Evolutionary conservation across 2,113 vertebrate genomes (phyloP), one percentile per base, ranked within the genome.

Genomic region (Sitta europaea): DNA sequence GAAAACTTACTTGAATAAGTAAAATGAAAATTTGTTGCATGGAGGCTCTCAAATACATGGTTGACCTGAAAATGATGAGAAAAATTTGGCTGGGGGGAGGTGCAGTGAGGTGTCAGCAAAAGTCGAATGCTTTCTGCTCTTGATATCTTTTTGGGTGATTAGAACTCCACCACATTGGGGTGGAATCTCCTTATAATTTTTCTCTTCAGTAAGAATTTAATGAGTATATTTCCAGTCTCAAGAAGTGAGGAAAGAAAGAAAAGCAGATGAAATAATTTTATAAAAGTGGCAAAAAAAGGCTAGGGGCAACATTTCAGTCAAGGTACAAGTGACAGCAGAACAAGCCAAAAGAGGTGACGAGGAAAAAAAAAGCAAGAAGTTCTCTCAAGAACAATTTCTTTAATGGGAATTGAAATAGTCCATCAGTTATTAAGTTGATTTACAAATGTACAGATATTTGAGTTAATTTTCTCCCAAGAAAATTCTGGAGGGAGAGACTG

Each of bases 1-100:
- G 40, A 84, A 92, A 95, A 88, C 59, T 77, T 71, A 74, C 78
- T 86, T 83, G 40, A 86, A 65, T 33, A 13, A 88, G 61, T 74
- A 90, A 93, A 90, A 94, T 25, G 14, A 88, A 91, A 88, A 86
- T 20, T 66, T 86, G n/a, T 70, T 70, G 19, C 23, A 38, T 55
- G 38, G 42, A 83, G 94, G 51, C 35, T 88, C 75, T 67, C 55
- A 86, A 43, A 83, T 77, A 70, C 18, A 36, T 4, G 4, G 36
- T 14, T 92, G 91, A 91, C 70, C 66, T 47, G 38, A 76, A 90
- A 96, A 89, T 66, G 7, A 72, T 18, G 5, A 79, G 33, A 85
- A 90, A 55, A 25, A 24, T 47, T 77, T 55, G 31, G 42, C 1
- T 42, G 31, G 1, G n/a, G 14, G 8, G 15, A 24, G 12, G 29